phyloP scores from a whole-genome alignment of 2,797 vertebrate genomes.

The Pteropus rufus region DNA sequence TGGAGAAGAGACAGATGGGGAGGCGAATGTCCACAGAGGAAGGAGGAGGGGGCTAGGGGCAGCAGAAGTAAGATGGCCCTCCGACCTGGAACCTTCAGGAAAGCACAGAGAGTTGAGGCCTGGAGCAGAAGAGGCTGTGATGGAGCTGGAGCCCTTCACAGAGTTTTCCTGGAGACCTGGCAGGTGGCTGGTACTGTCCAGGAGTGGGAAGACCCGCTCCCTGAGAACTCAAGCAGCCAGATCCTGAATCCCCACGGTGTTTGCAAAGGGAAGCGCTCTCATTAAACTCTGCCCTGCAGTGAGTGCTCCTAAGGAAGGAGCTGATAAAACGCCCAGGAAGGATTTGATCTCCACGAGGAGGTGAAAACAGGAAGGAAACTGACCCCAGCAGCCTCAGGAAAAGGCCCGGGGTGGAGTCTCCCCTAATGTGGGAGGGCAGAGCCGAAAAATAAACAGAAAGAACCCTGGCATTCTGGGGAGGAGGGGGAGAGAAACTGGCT shows the following conservation, averaged over 20 bases:
- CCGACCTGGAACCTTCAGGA: not conserved
- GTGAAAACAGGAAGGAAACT: not conserved
- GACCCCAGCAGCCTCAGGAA: not conserved
- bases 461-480: too few relatives aligned
- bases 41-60: too few relatives aligned
- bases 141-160: accelerated
- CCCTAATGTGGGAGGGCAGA: accelerated
- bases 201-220: not conserved
- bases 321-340: too few relatives aligned
- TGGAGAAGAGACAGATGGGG: not conserved
- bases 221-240: not conserved
- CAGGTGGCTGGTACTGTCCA: not conserved
- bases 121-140: not conserved
- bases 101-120: not conserved
- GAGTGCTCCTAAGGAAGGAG: too few relatives aligned
- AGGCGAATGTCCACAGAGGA: accelerated
- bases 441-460: not conserved
- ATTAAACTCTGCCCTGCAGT: not conserved
- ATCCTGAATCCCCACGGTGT: accelerated
- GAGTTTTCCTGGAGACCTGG: not conserved
- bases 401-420: not conserved
- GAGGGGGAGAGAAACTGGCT: accelerated
- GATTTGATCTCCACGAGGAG: too few relatives aligned
- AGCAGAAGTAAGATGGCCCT: not conserved
- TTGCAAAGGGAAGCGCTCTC: not conserved